A percentile compares a stretch with the other conserved stretches of the same genome.
phyloP scores from a whole-genome alignment of 1,140 invertebrate genomes.

The Zaprionus tsacasi region DNA sequence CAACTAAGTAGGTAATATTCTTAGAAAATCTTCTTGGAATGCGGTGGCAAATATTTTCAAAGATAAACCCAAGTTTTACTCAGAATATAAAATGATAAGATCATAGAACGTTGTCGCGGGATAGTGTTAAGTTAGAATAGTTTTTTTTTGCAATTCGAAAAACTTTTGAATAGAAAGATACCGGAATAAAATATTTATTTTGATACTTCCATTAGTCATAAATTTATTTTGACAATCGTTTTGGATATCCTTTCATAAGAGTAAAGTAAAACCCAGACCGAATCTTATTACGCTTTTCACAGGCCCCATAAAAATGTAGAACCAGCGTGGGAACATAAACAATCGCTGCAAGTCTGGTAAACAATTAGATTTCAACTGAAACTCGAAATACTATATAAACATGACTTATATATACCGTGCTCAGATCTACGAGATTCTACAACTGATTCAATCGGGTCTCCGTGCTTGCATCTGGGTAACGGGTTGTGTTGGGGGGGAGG shows the following conservation, averaged over 20 bases:
- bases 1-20: slow-evolving; percentile 29
- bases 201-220: neutral
- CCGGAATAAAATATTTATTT: neutral
- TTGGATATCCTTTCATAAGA: neutral
- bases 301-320: slow-evolving; percentile 46
- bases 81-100: slow-evolving; percentile 26
- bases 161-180: neutral
- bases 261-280: neutral
- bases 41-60: slow-evolving; percentile 11
- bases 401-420: slow-evolving; percentile 7
- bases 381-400: slow-evolving; percentile 18
- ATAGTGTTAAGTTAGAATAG: neutral
- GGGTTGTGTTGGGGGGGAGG: neutral
- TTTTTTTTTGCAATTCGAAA: no score
- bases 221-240: neutral
- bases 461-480: slow-evolving; percentile 6
- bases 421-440: neutral
- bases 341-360: slow-evolving; percentile 50
- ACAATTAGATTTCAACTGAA: slow-evolving; percentile 53
- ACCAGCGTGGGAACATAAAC: slow-evolving; percentile 77
- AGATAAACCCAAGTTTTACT: slow-evolving; percentile 36
- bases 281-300: slow-evolving; percentile 33
- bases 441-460: neutral
- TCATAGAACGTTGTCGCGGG: neutral
- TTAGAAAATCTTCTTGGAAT: slow-evolving; percentile 50